Evolutionary conservation across 1,140 invertebrate genomes (phyloP), one percentile per base, ranked within the genome.

Genomic region (Macrosteles quadrilineatus): DNA sequence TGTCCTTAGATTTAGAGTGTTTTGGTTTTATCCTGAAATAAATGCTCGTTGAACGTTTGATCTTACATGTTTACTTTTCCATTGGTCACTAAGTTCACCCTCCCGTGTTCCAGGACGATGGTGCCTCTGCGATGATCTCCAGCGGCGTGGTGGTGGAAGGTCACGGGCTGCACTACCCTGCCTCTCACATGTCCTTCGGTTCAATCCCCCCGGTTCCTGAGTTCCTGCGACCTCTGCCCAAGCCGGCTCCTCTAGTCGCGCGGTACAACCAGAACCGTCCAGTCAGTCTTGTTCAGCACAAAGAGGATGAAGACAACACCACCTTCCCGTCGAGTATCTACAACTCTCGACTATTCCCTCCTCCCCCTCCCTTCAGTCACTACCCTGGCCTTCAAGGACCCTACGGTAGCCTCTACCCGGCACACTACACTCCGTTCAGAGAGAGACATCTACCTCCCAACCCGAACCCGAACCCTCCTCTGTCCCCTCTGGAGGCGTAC

Each of bases 151-250:
- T 70, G 50, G 73, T 71, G 70, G 73, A 75, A 45, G 70, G 72
- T 23, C 55, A 68, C 40, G 70, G 63, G 66, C 69, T 64, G 32
- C 57, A 45, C 3, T 25, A 32, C 43, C 65, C 64, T 14, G 62
- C 63, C 9, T 50, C 47, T 14, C 63, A 57, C 63, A 36, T 43
- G 59, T 23, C 40, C 27, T 68, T 57, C 66, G 63, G 53, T 29
- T 21, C 32, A 4, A 45, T 69, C 17, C 63, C 72, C 2, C 53
- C 72, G 23, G 70, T 74, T 36, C 71, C 73, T 17, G 74, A 75
- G 67, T 75, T 75, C 68, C 70, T 75, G 2, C 71, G 74, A 1
- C 74, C 74, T 12, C 71, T 75, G 14, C 74, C 72, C 1, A 73
- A 73, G 31, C 57, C 71, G 0, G 62, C 67, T 57, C 66, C 70